phyloP scores from a whole-genome alignment of 2,888 invertebrate species.

The Chalcis sispes region DNA sequence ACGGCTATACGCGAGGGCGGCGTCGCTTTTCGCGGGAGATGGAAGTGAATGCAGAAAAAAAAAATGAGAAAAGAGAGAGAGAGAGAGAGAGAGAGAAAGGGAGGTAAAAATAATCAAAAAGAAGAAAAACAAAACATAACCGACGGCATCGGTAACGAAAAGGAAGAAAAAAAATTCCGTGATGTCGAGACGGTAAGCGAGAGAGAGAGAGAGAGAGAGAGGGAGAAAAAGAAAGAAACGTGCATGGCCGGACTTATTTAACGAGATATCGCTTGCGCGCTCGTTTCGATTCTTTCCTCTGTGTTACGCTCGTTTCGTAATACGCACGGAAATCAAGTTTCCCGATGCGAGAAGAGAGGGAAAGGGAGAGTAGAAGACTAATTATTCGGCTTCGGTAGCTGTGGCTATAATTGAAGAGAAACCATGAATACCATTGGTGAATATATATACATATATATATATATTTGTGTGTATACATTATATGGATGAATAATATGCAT shows the following conservation, averaged over 20 bases:
- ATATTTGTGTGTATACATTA: too few species aligned
- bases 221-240: constrained; percentile 11
- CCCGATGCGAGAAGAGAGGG: not conserved
- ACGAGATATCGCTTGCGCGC: constrained; percentile 46
- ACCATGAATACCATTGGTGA: constrained; percentile 45
- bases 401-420: constrained; percentile 52
- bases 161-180: too few species aligned
- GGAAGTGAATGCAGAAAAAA: not conserved
- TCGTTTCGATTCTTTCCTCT: constrained; percentile 30
- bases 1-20: constrained; percentile 39
- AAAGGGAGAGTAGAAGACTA: constrained; percentile 39
- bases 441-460: too few species aligned
- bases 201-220: not conserved
- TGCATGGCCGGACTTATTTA: constrained; percentile 57
- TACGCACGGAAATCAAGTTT: constrained; percentile 27
- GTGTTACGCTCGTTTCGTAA: not conserved
- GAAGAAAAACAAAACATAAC: too few species aligned
- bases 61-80: constrained; percentile 1
- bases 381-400: constrained; percentile 54
- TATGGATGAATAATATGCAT: not conserved
- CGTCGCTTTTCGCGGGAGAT: constrained; percentile 2
- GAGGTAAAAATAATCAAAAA: not conserved
- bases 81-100: not conserved
- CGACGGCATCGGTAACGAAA: too few species aligned
- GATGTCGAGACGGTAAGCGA: not conserved